A percentile compares a stretch with the other conserved stretches of the same genome.
phyloP scores from a whole-genome alignment of 2,797 vertebrate genomes.

The Rhynchonycteris naso region DNA sequence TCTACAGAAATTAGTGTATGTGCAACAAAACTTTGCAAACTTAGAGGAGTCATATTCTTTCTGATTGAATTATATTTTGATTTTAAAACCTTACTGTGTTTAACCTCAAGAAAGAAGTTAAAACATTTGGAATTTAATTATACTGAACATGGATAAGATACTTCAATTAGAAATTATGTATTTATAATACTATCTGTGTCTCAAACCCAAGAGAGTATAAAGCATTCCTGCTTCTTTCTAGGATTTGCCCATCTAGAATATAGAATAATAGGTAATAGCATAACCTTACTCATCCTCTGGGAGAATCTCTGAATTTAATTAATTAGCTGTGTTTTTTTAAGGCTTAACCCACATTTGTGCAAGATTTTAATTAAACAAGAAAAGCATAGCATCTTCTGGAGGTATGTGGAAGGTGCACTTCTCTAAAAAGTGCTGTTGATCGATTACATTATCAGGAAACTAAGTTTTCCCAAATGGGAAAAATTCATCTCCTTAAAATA shows the following conservation, averaged over 20 bases:
- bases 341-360: slow-evolving; percentile 44
- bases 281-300: slow-evolving; percentile 37
- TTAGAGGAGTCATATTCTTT: slow-evolving; percentile 3
- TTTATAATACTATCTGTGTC: background rate
- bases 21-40: background rate
- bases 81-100: slow-evolving; percentile 20
- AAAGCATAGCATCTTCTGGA: slow-evolving; percentile 41
- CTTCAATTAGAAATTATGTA: slow-evolving; percentile 24
- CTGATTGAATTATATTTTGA: slow-evolving; percentile 40
- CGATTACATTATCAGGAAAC: background rate
- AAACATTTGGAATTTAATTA: slow-evolving; percentile 60
- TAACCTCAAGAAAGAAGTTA: slow-evolving; percentile 44
- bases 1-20: background rate
- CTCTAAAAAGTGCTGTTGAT: background rate
- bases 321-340: slow-evolving; percentile 56
- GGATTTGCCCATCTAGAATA: slow-evolving; percentile 12
- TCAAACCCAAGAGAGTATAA: slow-evolving; percentile 25
- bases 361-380: slow-evolving; percentile 69
- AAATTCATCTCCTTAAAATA: background rate
- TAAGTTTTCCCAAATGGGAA: background rate
- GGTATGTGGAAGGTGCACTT: background rate
- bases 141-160: slow-evolving; percentile 2
- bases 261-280: background rate
- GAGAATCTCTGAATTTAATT: slow-evolving; percentile 68
- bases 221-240: slow-evolving; percentile 30